phyloP scores from a whole-genome alignment of 1,140 invertebrate species.

The Drosophila virilis region DNA sequence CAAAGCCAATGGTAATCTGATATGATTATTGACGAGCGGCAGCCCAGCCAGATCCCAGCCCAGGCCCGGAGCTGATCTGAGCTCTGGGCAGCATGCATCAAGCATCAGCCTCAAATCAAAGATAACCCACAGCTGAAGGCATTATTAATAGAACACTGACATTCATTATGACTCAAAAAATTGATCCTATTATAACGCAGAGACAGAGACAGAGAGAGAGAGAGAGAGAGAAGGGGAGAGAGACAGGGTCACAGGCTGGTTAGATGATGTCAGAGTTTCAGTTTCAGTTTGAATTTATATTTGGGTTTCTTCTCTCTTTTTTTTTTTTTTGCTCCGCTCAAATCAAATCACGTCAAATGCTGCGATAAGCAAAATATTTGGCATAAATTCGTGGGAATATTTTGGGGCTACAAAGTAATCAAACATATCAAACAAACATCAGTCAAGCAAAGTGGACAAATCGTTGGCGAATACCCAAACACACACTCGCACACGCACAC shows the following conservation, averaged over 20 bases:
- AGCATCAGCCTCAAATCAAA: conserved; percentile 56
- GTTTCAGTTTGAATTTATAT: conserved; percentile 29
- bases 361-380: conserved; percentile 71
- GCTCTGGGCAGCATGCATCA: conserved; percentile 40
- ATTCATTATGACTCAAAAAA: conserved; percentile 75
- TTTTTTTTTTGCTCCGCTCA: conserved; percentile 42
- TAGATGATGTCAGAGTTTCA: conserved; percentile 68
- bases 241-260: conserved; percentile 15
- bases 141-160: conserved; percentile 67
- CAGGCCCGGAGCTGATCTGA: not conserved
- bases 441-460: conserved; percentile 79
- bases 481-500: not conserved
- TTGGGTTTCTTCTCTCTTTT: not conserved
- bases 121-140: conserved; percentile 69
- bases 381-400: conserved; percentile 70
- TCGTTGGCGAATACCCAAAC: conserved; percentile 35
- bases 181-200: conserved; percentile 71
- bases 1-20: conserved; percentile 79
- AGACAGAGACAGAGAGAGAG: conserved; percentile 19
- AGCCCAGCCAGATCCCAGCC: conserved; percentile 1
- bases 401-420: conserved; percentile 68
- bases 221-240: not conserved
- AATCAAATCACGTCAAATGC: conserved; percentile 80
- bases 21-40: conserved; percentile 77
- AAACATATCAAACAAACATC: conserved; percentile 81